phyloP scores from a whole-genome alignment of 2,113 vertebrate species.

The Ibidorhyncha struthersii region DNA sequence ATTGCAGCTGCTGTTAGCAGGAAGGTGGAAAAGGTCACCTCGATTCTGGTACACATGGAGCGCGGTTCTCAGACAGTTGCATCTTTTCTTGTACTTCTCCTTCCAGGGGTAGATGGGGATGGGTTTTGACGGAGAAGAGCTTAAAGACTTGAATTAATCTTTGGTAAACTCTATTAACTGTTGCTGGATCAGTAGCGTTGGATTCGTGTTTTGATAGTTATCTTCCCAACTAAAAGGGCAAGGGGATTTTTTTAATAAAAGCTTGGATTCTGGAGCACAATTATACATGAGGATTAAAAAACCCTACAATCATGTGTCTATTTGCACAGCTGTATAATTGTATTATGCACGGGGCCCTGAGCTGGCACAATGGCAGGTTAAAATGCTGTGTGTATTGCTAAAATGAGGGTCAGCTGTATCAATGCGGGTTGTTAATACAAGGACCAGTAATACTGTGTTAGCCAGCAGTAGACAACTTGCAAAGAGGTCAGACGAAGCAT shows the following conservation, averaged over 20 bases:
- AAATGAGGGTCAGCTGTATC: conserved; percentile 40
- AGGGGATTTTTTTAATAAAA: conserved; percentile 44
- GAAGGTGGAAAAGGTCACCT: conserved; percentile 25
- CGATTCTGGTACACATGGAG: background rate
- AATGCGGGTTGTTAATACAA: conserved; percentile 9
- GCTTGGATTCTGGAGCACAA: background rate
- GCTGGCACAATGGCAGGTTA: conserved; percentile 46
- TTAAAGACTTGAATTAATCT: background rate
- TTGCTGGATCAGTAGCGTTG: background rate
- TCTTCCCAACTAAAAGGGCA: background rate
- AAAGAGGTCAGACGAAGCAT: background rate
- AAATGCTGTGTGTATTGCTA: conserved; percentile 12
- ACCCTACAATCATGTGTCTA: background rate
- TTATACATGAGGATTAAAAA: background rate
- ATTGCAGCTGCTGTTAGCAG: conserved; percentile 17
- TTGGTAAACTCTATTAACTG: background rate
- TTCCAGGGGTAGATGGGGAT: background rate
- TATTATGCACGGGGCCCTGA: conserved; percentile 23
- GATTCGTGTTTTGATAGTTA: background rate
- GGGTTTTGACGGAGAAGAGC: background rate
- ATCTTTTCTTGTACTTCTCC: background rate
- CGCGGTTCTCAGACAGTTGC: accelerated
- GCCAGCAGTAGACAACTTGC: background rate
- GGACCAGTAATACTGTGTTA: background rate
- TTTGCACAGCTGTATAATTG: conserved; percentile 60